A percentile compares a stretch with the other conserved stretches of the same genome.
phyloP scores from a whole-genome alignment of 1,140 invertebrate species.

The Neuroterus valhalla region DNA sequence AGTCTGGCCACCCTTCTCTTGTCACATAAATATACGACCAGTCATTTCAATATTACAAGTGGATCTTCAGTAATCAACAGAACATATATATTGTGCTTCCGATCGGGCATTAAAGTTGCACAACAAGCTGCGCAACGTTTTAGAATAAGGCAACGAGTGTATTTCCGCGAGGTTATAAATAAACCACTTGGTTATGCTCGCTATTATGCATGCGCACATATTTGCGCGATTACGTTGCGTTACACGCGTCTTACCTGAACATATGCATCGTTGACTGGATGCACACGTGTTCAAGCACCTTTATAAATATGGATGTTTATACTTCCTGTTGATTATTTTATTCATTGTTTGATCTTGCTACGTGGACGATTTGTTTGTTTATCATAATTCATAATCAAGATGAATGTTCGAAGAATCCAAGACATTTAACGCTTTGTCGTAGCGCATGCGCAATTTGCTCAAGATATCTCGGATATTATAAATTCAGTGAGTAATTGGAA shows the following conservation, averaged over 20 bases:
- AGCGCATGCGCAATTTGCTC: too few relatives aligned
- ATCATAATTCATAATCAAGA: slow-evolving; percentile 6
- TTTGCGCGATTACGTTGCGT: slow-evolving; percentile 54
- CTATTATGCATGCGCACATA: slow-evolving; percentile 64
- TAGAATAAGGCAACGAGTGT: slow-evolving; percentile 66
- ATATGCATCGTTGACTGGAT: slow-evolving; percentile 39
- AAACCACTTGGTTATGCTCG: slow-evolving; percentile 68
- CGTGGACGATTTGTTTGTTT: slow-evolving; percentile 7
- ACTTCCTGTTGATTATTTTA: slow-evolving; percentile 37
- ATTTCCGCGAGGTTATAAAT: slow-evolving; percentile 70
- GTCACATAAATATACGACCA: background rate
- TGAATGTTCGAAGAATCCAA: too few relatives aligned
- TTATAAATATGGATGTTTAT: slow-evolving; percentile 53
- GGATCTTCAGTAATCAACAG: slow-evolving; percentile 22
- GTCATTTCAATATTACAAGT: background rate
- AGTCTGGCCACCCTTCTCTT: slow-evolving; percentile 8
- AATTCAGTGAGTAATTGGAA: too few relatives aligned
- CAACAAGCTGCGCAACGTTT: slow-evolving; percentile 67
- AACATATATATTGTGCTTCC: background rate
- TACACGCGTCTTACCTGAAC: slow-evolving; percentile 41
- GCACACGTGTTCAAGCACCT: slow-evolving; percentile 33
- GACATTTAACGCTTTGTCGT: too few relatives aligned
- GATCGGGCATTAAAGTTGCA: slow-evolving; percentile 48
- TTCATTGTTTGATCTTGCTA: slow-evolving; percentile 12
- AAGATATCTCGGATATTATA: too few relatives aligned